Evolutionary conservation across 2,113 vertebrate species (phyloP).

Genomic region (Recurvirostra avosetta): DNA sequence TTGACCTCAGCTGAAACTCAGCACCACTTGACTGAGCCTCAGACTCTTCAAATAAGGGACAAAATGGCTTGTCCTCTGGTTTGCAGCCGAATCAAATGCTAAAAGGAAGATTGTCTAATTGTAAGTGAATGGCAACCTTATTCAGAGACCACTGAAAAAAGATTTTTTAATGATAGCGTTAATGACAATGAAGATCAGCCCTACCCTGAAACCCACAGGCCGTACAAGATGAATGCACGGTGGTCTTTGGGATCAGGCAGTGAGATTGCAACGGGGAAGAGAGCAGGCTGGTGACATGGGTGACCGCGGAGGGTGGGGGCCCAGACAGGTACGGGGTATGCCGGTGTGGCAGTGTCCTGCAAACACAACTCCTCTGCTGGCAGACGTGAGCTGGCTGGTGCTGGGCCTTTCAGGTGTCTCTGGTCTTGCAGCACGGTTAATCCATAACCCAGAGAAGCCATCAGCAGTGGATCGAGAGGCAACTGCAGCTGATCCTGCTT

Average conservation of each 20-base stretch:
- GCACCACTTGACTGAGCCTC: not conserved
- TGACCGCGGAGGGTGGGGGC: not conserved
- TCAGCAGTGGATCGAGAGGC: not conserved
- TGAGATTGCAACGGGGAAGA: not conserved
- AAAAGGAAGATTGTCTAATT: not conserved
- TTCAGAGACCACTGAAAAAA: not conserved
- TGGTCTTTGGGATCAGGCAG: not conserved
- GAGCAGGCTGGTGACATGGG: not conserved
- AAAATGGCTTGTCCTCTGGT: not conserved
- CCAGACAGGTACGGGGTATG: accelerated
- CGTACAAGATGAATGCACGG: not conserved
- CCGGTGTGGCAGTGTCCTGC: not conserved
- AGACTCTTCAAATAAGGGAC: not conserved
- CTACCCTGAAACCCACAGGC: not conserved
- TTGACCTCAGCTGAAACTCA: not conserved
- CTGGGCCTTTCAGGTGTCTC: not conserved
- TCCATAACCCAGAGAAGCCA: not conserved
- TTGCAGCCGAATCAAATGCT: not conserved
- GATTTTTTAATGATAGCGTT: not conserved
- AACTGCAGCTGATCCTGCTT: not conserved
- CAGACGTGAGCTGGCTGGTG: not conserved
- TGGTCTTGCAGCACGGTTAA: accelerated
- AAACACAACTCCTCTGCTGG: not conserved
- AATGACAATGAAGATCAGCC: not conserved
- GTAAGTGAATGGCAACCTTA: not conserved